These are phyloP conservation scores for Momotus momota DNA, from an alignment of 2,797 vertebrate genomes.

Conservation along the genomic window DNA sequence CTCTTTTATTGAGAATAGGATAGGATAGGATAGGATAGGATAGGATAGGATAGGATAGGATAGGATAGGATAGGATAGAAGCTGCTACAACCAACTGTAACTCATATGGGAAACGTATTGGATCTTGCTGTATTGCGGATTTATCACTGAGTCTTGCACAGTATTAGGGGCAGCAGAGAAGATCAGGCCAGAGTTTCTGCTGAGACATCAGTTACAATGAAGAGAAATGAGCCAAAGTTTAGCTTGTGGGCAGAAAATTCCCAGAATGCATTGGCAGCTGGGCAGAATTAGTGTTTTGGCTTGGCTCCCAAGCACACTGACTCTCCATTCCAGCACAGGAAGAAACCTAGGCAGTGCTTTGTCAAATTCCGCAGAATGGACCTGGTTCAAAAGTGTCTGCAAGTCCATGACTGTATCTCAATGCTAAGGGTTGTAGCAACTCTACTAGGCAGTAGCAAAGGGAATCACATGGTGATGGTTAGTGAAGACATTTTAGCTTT, in stretches of 20 bases:
- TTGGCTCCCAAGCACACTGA: constrained; percentile 9
- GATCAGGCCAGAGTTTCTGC: constrained; percentile 30
- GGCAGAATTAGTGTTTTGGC: constrained; percentile 60
- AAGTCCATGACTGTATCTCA: background rate
- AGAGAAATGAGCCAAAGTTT: constrained; percentile 57
- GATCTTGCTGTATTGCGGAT: background rate
- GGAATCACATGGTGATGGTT: background rate
- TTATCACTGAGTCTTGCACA: background rate
- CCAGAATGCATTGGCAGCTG: constrained; percentile 53
- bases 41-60: background rate
- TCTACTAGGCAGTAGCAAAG: background rate
- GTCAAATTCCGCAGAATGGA: constrained; percentile 30
- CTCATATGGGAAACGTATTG: background rate
- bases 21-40: background rate
- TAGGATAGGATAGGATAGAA: background rate
- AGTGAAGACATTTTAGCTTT: background rate
- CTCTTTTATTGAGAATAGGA: background rate
- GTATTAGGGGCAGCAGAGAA: constrained; percentile 44
- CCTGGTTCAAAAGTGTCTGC: constrained; percentile 9
- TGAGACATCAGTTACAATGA: constrained; percentile 35
- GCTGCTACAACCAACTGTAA: background rate
- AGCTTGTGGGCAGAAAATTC: constrained; percentile 65
- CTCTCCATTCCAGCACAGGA: background rate
- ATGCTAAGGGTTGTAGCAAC: background rate
- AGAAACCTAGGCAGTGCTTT: constrained; percentile 39